Base-by-base conservation (phyloP, 2,888 invertebrate genomes). In the Odontocerum albicorne region DNA sequence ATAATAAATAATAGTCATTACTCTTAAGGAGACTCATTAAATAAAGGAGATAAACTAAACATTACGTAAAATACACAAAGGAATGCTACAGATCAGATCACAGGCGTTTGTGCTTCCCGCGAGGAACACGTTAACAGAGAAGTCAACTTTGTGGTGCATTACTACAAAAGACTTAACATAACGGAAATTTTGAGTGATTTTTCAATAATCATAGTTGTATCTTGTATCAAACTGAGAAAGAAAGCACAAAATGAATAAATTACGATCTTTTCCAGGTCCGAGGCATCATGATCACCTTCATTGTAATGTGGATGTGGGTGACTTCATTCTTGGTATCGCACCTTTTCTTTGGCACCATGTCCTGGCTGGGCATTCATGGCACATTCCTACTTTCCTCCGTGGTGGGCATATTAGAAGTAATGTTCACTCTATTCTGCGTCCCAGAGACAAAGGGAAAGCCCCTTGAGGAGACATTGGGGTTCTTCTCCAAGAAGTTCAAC, bases 391-490 rank as follows among this genome's bases (percentile, higher is more conserved):
- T 66, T 3, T 76, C 70, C 60, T 67, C 70, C 8, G 64, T 59
- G 0, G 63, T 71, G n/a, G 72, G 73, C 62, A 45, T 71, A 16
- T 38, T 67, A 1, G 68, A 72, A 0, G 64, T 66, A 4, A 22
- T 71, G 50, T 66, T 70, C 31, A 65, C 67, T 43, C 61, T 71
- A 31, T 57, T 71, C 40, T 72, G 66, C 31, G 63, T 77, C 21
- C 75, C 75, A 0, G 77, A 77, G 63, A 77, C 75, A 0, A 73
- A 69, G 62, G 73, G 73, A 15, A 72, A 70, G 62, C 69, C 66
- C 45, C 65, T 72, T 8, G 69, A 72, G 43, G 64, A 70, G 44
- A 74, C 75, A 4, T 65, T 70, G 32, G 16, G 8, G 10, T 40
- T 38, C 4, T 49, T 55, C 32, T 49, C 43, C 2, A 22, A 46